phyloP scores from a whole-genome alignment of 2,113 vertebrate genomes.

The Pelobates fuscus region DNA sequence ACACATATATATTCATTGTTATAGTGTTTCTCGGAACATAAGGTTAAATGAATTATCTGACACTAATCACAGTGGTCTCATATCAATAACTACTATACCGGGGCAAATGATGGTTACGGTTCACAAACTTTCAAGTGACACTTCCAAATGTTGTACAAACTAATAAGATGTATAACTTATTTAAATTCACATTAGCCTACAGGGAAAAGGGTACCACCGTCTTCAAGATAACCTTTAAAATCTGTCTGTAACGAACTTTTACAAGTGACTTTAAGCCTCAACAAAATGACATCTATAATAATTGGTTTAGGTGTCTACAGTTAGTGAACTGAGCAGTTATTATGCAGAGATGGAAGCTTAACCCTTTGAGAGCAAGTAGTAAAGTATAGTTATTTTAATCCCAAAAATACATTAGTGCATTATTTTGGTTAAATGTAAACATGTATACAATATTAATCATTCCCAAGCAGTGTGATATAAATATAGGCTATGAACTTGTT shows the following conservation, averaged over 20 bases:
- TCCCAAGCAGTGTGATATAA: too few relatives aligned
- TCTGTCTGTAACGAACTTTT: slow-evolving; percentile 33
- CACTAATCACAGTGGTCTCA: not conserved
- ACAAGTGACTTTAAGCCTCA: slow-evolving; percentile 11
- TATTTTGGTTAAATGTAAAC: too few relatives aligned
- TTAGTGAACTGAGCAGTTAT: slow-evolving; percentile 19
- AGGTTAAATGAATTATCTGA: not conserved
- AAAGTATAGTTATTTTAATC: too few relatives aligned
- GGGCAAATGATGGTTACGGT: slow-evolving; percentile 5
- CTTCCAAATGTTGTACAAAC: slow-evolving; percentile 21
- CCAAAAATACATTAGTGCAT: too few relatives aligned
- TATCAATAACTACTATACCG: slow-evolving; percentile 2
- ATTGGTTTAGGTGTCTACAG: not conserved
- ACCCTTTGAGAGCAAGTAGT: not conserved
- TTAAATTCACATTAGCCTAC: slow-evolving; percentile 6
- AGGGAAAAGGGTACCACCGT: slow-evolving; percentile 12
- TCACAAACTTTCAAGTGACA: not conserved
- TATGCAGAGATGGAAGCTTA: slow-evolving; percentile 3
- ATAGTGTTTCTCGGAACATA: not conserved
- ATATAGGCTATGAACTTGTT: too few relatives aligned
- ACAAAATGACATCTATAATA: slow-evolving; percentile 22
- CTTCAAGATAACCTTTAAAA: slow-evolving; percentile 35
- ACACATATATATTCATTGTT: not conserved
- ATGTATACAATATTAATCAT: too few relatives aligned
- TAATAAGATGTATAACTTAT: slow-evolving; percentile 22